Evolutionary conservation across 2,797 vertebrate species (phyloP).

Genomic region (Staurois parvus): DNA sequence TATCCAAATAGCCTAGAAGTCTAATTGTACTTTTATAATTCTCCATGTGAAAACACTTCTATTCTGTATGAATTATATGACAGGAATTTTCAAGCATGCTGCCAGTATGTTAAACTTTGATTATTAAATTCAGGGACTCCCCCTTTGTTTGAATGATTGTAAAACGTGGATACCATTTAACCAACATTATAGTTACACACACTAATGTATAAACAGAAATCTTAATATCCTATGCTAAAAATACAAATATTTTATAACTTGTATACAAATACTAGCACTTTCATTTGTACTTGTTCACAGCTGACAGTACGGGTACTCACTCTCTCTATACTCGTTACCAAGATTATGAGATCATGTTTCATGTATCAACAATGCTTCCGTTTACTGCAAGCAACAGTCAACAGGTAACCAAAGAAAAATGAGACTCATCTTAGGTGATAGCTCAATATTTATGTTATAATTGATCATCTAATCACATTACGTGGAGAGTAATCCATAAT

Average conservation of each 20-base stretch:
- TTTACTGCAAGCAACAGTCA: conserved; percentile 94
- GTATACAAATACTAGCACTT: not conserved
- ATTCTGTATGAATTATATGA: too few relatives aligned
- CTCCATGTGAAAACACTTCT: too few relatives aligned
- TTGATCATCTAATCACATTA: not conserved
- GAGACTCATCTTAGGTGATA: too few relatives aligned
- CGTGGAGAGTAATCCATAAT: not conserved
- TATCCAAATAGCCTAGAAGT: too few relatives aligned
- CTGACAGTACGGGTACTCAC: conserved; percentile 90
- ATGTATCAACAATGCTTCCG: conserved; percentile 94
- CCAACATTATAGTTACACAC: not conserved
- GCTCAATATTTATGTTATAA: not conserved
- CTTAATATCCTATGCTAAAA: too few relatives aligned
- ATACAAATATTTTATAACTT: not conserved
- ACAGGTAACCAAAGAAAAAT: conserved; percentile 76
- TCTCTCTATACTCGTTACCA: conserved; percentile 94
- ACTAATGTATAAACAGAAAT: not conserved
- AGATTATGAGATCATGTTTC: conserved; percentile 96
- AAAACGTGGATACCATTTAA: not conserved
- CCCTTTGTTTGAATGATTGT: not conserved
- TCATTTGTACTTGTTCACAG: conserved; percentile 69
- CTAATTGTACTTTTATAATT: too few relatives aligned
- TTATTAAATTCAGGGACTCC: not conserved
- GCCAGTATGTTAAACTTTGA: not conserved
- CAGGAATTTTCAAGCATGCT: too few relatives aligned